A percentile compares a stretch with the other conserved stretches of the same genome.
These are phyloP conservation scores for Mongoloraphidia duomilia DNA, from an alignment of 2,888 invertebrate species.

Conservation along the genomic window DNA sequence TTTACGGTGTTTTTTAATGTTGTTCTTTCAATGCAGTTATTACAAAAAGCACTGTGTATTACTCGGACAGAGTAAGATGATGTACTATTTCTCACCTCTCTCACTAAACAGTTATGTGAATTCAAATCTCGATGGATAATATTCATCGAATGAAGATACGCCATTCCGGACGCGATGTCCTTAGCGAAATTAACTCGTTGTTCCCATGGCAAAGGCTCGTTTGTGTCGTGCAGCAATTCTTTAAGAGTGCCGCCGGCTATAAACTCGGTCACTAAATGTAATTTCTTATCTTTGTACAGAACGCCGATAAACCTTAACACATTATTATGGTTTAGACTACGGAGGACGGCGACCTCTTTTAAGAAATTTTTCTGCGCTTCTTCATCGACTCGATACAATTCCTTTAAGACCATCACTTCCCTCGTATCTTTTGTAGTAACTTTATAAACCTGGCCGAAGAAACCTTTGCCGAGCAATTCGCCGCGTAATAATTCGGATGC, in stretches of 20 bases:
- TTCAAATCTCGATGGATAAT: conserved; percentile 92
- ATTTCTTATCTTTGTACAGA: conserved; percentile 78
- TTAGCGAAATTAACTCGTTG: conserved; percentile 72
- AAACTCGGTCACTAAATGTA: conserved; percentile 87
- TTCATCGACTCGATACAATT: conserved; percentile 77
- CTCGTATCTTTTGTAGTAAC: conserved; percentile 81
- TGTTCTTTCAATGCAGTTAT: not conserved
- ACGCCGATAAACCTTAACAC: conserved; percentile 87
- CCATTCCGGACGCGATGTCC: conserved; percentile 87
- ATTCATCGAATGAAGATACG: conserved; percentile 86
- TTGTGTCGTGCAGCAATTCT: conserved; percentile 62
- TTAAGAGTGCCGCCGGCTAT: conserved; percentile 84
- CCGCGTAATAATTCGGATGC: conserved; percentile 82
- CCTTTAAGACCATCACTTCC: conserved; percentile 92
- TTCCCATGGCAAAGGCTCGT: conserved; percentile 59
- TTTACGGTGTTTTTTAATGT: too few relatives aligned
- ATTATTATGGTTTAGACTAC: conserved; percentile 78
- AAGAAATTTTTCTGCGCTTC: conserved; percentile 88
- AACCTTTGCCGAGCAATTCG: conserved; percentile 81
- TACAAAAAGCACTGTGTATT: not conserved
- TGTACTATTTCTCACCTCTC: conserved; percentile 41
- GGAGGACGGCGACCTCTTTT: conserved; percentile 87
- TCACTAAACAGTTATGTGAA: conserved; percentile 86
- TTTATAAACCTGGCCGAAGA: conserved; percentile 86
- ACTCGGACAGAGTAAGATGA: too few relatives aligned